Evolutionary conservation across 2,113 vertebrate genomes (phyloP), one percentile per base, ranked within the genome.

Genomic region (Trichechus manatus): DNA sequence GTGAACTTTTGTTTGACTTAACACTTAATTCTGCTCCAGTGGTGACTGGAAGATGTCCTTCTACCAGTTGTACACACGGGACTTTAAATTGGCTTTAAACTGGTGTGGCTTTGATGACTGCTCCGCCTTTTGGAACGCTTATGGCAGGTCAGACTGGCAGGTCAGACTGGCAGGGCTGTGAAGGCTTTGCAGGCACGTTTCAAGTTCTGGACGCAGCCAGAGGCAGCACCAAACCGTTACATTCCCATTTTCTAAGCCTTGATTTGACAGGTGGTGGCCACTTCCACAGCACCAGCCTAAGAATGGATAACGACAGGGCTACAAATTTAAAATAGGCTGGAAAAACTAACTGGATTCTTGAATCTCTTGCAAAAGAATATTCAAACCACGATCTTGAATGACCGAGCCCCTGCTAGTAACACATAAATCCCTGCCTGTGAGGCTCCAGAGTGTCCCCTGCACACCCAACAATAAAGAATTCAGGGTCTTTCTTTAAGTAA

Each of bases 391-490:
- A 53, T 74, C 61, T 79, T 92, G 75, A 98, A 95, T 79, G 83
- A 87, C 47, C 81, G 10, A 91, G 44, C 79, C 82, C 39, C 23
- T 59, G 20, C 53, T 88, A 2, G 42, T 44, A 96, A 90, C 33
- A 91, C 11, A 91, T 61, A 91, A 84, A 64, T 83, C 47, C 75
- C 79, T 39, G 90, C 68, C 33, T 63, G 61, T 15, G 80, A 88
- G 88, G 50, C 11, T 27, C 9, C 11, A 22, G 19, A 0, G 13
- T 61, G 42, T 23, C 81, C 89, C 14, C 75, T 63, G 79, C 17
- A 75, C 47, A 70, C 1, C 59, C 66, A 93, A 66, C 80, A 94
- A 83, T 68, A 93, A 63, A 79, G 56, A 96, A 98, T 93, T 86
- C 92, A 95, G 63, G 77, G 53, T 63, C 36, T 89, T 85, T 66